Evolutionary conservation across 35 echinoderm and acorn worm genomes (phyloP).

Genomic region (Acanthaster planci): DNA sequence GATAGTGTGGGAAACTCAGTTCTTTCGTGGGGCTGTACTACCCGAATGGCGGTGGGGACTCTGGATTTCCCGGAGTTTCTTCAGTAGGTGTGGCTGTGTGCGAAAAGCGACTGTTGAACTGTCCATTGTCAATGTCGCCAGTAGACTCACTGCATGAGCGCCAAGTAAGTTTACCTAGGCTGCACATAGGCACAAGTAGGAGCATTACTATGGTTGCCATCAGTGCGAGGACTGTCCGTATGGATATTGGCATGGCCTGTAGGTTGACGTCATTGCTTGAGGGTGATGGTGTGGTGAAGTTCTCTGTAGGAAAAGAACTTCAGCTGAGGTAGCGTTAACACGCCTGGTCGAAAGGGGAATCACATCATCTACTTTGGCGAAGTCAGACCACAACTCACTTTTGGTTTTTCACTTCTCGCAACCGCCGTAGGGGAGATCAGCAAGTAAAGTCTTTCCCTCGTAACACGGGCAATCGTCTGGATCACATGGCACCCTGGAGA

Average conservation of each 20-base stretch:
- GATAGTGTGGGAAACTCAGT: too few relatives aligned
- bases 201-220: neutral
- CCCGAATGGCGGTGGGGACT: too few relatives aligned
- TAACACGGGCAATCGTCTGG: constrained; percentile 48
- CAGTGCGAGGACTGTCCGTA: neutral
- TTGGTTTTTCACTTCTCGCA: constrained; percentile 26
- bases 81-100: neutral
- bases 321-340: neutral
- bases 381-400: constrained; percentile 26
- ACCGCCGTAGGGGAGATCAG: constrained; percentile 22
- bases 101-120: neutral
- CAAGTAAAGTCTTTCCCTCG: constrained; percentile 3
- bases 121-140: neutral
- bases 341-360: neutral
- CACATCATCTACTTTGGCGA: constrained; percentile 25
- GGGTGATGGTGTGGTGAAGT: neutral
- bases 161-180: neutral
- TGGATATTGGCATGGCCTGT: neutral
- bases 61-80: neutral
- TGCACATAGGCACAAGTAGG: neutral
- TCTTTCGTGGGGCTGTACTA: too few relatives aligned
- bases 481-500: constrained; percentile 38
- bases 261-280: too few relatives aligned
- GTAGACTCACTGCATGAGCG: neutral
- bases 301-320: neutral